These are phyloP conservation scores for Antheraea mylitta DNA, from an alignment of 1,140 invertebrate genomes.

Conservation along the genomic window DNA sequence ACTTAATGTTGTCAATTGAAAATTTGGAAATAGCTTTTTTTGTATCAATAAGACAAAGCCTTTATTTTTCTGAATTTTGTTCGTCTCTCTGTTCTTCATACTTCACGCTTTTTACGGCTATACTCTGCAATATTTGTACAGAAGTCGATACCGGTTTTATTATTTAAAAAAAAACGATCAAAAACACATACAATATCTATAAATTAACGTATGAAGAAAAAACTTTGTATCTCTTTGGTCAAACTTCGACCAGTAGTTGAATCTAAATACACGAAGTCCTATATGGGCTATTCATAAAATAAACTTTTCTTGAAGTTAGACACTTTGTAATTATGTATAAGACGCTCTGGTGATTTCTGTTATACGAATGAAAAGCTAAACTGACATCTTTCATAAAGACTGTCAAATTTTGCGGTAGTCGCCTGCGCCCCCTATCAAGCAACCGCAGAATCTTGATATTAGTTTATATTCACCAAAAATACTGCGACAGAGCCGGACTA, in stretches of 20 bases:
- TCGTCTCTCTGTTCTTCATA: too few relatives aligned
- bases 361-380: constrained; percentile 1
- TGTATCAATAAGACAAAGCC: too few relatives aligned
- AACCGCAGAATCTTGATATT: constrained; percentile 17
- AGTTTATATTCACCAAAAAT: constrained; percentile 4
- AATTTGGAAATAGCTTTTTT: too few relatives aligned
- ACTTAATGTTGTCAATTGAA: too few relatives aligned
- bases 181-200: too few relatives aligned
- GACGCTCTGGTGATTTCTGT: not conserved
- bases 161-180: too few relatives aligned
- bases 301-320: not conserved
- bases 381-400: not conserved
- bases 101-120: too few relatives aligned
- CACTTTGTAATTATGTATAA: not conserved
- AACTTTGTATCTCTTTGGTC: too few relatives aligned
- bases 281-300: not conserved
- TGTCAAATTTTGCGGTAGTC: constrained; percentile 6
- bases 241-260: not conserved
- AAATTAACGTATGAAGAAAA: too few relatives aligned
- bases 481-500: not conserved
- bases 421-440: not conserved
- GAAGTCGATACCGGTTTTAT: not conserved
- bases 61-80: too few relatives aligned
- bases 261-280: not conserved
- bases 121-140: too few relatives aligned